phyloP scores from a whole-genome alignment of 2,888 invertebrate species.

The Polylopha cassiicola region DNA sequence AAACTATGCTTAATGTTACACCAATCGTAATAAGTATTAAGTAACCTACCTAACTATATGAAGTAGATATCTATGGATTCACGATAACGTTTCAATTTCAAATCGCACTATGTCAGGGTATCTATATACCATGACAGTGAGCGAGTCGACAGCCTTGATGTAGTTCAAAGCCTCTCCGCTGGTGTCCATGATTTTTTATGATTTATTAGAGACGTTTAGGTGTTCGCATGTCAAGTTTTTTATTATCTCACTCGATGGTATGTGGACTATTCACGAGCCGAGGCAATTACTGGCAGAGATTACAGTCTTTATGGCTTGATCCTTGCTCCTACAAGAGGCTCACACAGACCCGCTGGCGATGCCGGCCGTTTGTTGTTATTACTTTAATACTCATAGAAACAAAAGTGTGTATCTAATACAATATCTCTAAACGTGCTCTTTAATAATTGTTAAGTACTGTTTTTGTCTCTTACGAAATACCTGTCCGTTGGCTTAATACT shows the following conservation, averaged over 20 bases:
- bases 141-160: constrained; percentile 45
- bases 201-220: constrained; percentile 40
- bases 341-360: constrained; percentile 31
- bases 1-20: too few species aligned
- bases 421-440: too few species aligned
- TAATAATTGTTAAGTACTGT: too few species aligned
- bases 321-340: constrained; percentile 28
- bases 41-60: too few species aligned
- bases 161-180: constrained; percentile 54
- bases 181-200: constrained; percentile 42
- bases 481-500: too few species aligned
- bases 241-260: constrained; percentile 34
- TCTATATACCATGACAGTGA: too few species aligned
- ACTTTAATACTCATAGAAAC: constrained; percentile 15
- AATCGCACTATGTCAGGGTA: constrained; percentile 5
- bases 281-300: constrained; percentile 28
- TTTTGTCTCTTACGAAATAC: too few species aligned
- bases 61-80: too few species aligned
- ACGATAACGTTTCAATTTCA: constrained; percentile 10
- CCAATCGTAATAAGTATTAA: too few species aligned
- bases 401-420: too few species aligned
- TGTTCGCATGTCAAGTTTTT: constrained; percentile 51
- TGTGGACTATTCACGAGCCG: constrained; percentile 27
- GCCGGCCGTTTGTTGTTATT: constrained; percentile 33
- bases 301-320: constrained; percentile 18